Evolutionary conservation across 2,888 invertebrate genomes (phyloP), one percentile per base, ranked within the genome.

Genomic region (Cyclophora punctaria): DNA sequence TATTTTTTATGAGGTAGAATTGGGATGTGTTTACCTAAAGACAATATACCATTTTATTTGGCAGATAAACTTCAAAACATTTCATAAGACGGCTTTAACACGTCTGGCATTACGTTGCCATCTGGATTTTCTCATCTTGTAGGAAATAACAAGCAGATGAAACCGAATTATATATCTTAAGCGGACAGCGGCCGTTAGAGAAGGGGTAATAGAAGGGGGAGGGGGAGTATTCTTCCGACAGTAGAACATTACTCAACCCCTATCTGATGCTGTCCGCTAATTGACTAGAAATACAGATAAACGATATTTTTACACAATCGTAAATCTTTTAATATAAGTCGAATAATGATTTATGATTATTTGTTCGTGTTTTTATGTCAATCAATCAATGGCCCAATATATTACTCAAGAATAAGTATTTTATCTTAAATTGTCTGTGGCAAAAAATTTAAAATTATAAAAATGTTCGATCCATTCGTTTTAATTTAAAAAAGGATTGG

Each of bases 281-380:
- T 86, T 88, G 86, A 84, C 83, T 83, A 86, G 86, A 86, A 86
- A 80, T 78, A 75, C 73, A 78, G 84, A 86, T 85, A 83, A 83
- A 79, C 67, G 73, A 73, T 77, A 81, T 83, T 83, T 82, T 83
- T 78, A 77, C 69, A 62, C 64, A 50, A 49, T 63, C 72, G 75
- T 78, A 71, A 78, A 80, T 78, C 78, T 76, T 71, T 66, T 64
- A 68, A 72, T 60, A 54, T 54, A 55, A 52, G 44, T 42, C 45
- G 52, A 52, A 56, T 46, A 53, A 37, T 37, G 37, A 37, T 37
- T 20, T 20, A 20, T 20, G 20, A 20, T 20, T 20, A 20, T 20
- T 20, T 20, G 20, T 20, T 20, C 20, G 20, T 20, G 20, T 20
- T 2, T 20, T 20, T 20, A 20, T 20, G 20, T 20, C 20, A 20